A percentile compares a stretch with the other conserved stretches of the same genome.
Evolutionary conservation across 2,113 vertebrate species (phyloP).

Genomic region (Urocitellus parryii): DNA sequence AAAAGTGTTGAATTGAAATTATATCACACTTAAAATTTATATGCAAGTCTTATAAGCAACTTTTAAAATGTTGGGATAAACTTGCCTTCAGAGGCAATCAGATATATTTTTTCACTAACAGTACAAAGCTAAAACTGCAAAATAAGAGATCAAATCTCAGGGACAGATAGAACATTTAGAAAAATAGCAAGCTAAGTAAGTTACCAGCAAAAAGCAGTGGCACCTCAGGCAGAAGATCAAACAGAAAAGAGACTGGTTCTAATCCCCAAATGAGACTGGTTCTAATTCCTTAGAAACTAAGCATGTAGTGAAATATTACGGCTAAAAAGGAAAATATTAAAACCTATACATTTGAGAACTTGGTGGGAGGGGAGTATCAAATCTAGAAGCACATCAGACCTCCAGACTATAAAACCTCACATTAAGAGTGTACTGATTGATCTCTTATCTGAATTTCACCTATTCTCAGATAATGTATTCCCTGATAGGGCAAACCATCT

Average conservation of each 20-base stretch:
- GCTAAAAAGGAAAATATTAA: conserved; percentile 55
- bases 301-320: conserved; percentile 47
- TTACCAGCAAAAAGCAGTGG: conserved; percentile 74
- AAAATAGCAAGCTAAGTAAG: conserved; percentile 31
- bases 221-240: conserved; percentile 61
- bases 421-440: conserved; percentile 45
- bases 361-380: conserved; percentile 2
- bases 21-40: conserved; percentile 38
- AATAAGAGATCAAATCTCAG: conserved; percentile 72
- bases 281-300: conserved; percentile 57
- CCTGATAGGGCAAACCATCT: conserved; percentile 71
- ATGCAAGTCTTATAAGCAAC: conserved; percentile 69
- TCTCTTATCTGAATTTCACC: conserved; percentile 24
- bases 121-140: conserved; percentile 76
- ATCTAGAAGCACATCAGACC: conserved; percentile 20
- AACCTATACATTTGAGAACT: conserved; percentile 34
- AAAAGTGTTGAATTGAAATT: conserved; percentile 35
- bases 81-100: conserved; percentile 66
- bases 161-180: conserved; percentile 74
- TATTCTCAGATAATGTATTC: conserved; percentile 45
- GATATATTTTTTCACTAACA: conserved; percentile 73
- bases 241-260: conserved; percentile 55
- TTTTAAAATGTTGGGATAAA: conserved; percentile 65
- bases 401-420: conserved; percentile 53
- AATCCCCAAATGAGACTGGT: conserved; percentile 61